Percentiles rank a stretch among this genome's conserved stretches.
These are phyloP conservation scores for Microcebus murinus DNA, from an alignment of 2,113 vertebrate species.

Conservation along the genomic window DNA sequence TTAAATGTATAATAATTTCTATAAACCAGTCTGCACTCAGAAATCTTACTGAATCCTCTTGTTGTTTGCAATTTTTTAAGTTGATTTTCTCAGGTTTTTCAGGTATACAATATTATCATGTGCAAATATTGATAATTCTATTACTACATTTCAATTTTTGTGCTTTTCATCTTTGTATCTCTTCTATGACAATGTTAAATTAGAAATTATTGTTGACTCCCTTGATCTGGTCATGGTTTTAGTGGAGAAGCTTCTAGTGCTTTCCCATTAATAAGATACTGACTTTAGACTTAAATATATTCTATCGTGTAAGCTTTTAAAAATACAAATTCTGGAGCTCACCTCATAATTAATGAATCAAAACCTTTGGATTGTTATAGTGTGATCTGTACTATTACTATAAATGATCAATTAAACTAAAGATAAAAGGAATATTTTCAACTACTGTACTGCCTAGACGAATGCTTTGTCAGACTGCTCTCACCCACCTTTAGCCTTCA, in stretches of 20 bases:
- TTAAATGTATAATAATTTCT: neutral
- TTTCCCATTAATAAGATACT: neutral
- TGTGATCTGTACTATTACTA: neutral
- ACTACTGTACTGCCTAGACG: neutral
- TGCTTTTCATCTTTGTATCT: neutral
- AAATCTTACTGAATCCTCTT: neutral
- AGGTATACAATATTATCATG: neutral
- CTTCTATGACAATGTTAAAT: neutral
- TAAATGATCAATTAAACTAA: neutral
- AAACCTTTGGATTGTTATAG: neutral
- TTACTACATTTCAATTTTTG: neutral
- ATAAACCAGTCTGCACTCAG: neutral
- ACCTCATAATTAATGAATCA: neutral
- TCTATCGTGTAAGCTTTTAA: neutral
- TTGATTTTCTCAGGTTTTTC: neutral
- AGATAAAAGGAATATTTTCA: neutral
- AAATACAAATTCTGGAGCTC: neutral
- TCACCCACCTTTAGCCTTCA: too few relatives aligned
- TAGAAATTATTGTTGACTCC: neutral
- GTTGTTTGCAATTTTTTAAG: neutral
- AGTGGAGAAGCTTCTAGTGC: neutral
- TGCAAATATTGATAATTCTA: neutral
- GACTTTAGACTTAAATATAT: neutral
- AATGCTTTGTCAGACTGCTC: neutral
- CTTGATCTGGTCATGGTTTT: neutral